Percentiles rank a stretch among this genome's conserved stretches.
phyloP scores from a whole-genome alignment of 2,797 vertebrate species.

The Glyptemys insculpta region DNA sequence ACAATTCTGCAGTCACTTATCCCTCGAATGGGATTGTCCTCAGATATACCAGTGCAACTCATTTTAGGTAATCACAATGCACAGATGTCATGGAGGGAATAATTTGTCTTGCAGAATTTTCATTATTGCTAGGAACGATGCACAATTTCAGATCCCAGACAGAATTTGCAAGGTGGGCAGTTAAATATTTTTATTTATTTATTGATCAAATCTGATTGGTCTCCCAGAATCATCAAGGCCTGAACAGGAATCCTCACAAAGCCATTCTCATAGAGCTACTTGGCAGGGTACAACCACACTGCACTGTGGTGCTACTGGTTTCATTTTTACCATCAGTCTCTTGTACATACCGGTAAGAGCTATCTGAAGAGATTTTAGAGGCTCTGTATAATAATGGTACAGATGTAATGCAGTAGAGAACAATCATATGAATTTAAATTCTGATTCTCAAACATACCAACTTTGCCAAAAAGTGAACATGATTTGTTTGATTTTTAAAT shows the following conservation, averaged over 20 bases:
- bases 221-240: no score
- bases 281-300: not conserved
- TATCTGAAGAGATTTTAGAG: not conserved
- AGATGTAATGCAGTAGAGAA: not conserved
- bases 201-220: not conserved
- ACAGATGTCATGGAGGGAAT: not conserved
- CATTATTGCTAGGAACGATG: not conserved
- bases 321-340: not conserved
- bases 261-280: not conserved
- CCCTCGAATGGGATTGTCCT: not conserved
- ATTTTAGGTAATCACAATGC: not conserved
- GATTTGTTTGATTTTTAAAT: not conserved
- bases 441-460: not conserved
- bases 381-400: not conserved
- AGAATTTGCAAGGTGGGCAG: not conserved
- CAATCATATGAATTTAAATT: not conserved
- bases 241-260: not conserved
- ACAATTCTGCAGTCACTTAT: not conserved
- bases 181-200: not conserved
- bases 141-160: not conserved
- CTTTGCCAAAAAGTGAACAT: not conserved
- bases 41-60: not conserved
- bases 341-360: not conserved
- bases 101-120: not conserved
- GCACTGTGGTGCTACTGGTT: accelerated